Percentiles rank a stretch among this genome's conserved stretches.
phyloP scores from a whole-genome alignment of 1,140 invertebrate species.

The Sogatella furcifera region DNA sequence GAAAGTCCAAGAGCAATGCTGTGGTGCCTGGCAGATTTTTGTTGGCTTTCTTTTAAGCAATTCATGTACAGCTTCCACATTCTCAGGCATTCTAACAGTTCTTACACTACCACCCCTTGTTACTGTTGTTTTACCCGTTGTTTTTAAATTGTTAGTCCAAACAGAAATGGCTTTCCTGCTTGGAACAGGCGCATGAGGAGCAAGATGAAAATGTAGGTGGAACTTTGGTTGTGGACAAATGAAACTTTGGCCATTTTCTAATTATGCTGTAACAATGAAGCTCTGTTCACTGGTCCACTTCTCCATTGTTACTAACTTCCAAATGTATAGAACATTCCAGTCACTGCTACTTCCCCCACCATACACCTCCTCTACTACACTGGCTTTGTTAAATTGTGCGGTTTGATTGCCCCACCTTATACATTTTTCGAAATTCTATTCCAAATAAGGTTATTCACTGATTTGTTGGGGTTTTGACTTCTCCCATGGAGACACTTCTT shows the following conservation, averaged over 20 bases:
- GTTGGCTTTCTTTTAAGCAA: not conserved
- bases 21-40: not conserved
- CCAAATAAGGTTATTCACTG: too few species aligned
- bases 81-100: not conserved
- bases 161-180: slow-evolving; percentile 1
- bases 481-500: too few species aligned
- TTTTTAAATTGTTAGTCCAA: not conserved
- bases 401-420: not conserved
- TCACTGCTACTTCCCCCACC: not conserved
- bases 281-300: not conserved
- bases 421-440: too few species aligned
- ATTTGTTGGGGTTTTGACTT: too few species aligned
- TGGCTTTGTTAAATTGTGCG: not conserved
- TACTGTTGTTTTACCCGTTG: not conserved
- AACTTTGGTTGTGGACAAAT: not conserved
- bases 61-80: not conserved
- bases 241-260: not conserved
- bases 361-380: not conserved
- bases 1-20: not conserved
- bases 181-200: not conserved
- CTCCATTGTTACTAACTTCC: not conserved
- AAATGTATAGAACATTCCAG: not conserved
- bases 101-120: not conserved
- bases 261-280: not conserved
- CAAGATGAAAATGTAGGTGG: not conserved